phyloP scores from a whole-genome alignment of 2,113 vertebrate species.

The Fulmarus glacialis region DNA sequence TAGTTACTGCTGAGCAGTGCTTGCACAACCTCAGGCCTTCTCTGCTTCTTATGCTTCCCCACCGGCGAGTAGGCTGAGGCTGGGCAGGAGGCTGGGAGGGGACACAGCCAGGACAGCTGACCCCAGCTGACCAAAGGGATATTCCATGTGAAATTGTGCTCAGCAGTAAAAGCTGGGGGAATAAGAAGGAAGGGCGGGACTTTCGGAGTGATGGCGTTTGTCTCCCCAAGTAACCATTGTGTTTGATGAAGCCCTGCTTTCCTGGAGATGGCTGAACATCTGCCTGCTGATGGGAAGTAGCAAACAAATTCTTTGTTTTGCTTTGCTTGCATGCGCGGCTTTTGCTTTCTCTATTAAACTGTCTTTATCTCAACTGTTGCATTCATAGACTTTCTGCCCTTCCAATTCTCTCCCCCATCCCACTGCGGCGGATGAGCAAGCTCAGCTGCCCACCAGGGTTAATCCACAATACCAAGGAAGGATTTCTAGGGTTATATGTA shows the following conservation, averaged over 20 bases:
- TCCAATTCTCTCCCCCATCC: background rate
- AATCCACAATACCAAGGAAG: background rate
- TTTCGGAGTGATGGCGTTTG: fast-evolving
- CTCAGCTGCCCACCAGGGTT: background rate
- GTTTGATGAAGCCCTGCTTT: background rate
- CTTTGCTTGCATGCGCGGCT: background rate
- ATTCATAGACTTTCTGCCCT: background rate
- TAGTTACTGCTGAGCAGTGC: background rate
- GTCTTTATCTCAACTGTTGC: background rate
- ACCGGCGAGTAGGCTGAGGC: background rate
- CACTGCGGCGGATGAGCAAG: background rate
- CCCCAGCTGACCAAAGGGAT: background rate
- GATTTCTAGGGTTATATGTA: background rate
- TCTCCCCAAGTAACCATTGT: fast-evolving
- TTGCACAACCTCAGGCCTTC: background rate
- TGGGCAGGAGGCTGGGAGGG: background rate
- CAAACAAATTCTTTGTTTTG: background rate
- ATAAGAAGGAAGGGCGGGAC: background rate
- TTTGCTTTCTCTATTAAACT: background rate
- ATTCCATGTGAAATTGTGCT: background rate
- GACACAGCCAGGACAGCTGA: background rate
- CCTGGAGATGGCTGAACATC: background rate
- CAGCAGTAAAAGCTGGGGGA: background rate
- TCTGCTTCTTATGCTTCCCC: background rate
- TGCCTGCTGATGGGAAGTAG: background rate